A percentile compares a stretch with the other conserved stretches of the same genome.
These are phyloP conservation scores for Chlorodrepanis virens DNA, from an alignment of 2,113 vertebrate species.

Conservation along the genomic window DNA sequence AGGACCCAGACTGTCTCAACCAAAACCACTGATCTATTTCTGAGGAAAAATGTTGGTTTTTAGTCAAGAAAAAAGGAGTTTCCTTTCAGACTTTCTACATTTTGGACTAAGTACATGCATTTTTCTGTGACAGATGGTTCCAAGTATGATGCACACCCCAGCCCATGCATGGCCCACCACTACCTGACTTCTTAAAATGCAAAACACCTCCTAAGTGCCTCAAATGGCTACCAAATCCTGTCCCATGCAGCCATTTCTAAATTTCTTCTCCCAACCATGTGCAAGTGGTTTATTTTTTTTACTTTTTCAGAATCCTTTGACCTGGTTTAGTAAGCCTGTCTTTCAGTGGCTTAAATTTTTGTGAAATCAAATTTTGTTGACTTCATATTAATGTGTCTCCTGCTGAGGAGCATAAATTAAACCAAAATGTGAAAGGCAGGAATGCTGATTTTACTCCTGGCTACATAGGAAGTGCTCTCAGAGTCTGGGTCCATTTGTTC, in stretches of 20 bases:
- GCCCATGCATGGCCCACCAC: background rate
- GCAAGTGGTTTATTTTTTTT: background rate
- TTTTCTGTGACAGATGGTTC: background rate
- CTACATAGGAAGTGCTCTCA: background rate
- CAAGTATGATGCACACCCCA: background rate
- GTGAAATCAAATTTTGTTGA: background rate
- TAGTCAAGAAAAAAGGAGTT: background rate
- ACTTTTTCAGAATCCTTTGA: background rate
- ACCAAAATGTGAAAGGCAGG: background rate
- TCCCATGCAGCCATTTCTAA: background rate
- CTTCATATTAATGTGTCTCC: background rate
- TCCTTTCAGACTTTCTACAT: background rate
- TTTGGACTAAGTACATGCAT: background rate
- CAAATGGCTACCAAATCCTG: background rate
- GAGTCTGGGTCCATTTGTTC: background rate
- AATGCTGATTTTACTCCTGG: background rate
- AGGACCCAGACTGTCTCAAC: background rate
- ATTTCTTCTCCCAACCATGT: rapidly evolving
- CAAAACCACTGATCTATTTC: background rate
- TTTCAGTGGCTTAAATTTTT: background rate
- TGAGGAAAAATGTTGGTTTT: background rate
- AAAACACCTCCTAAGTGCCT: background rate
- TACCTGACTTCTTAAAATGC: background rate
- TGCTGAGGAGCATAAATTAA: background rate
- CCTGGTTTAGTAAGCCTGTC: background rate